A percentile compares a stretch with the other conserved stretches of the same genome.
These are phyloP conservation scores for Eupeodes corollae DNA, from an alignment of 1,140 invertebrate genomes.

Conservation along the genomic window DNA sequence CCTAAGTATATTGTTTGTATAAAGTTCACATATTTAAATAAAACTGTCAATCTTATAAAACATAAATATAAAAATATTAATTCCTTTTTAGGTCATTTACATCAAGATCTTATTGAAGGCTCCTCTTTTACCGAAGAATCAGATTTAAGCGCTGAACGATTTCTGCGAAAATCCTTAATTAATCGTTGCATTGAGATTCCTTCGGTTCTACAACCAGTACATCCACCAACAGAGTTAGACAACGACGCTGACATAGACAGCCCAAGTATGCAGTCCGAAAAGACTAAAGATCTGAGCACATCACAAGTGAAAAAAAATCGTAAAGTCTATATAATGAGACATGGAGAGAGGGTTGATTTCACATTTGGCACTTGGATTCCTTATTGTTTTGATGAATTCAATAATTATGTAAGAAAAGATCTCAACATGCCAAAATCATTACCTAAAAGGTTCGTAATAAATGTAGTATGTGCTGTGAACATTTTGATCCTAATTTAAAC, in stretches of 20 bases:
- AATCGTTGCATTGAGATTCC: conserved; percentile 29
- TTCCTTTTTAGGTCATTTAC: background rate
- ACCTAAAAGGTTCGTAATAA: conserved; percentile 33
- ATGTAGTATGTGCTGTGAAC: background rate
- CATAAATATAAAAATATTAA: too few species aligned
- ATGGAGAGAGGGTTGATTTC: conserved; percentile 84
- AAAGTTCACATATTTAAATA: too few species aligned
- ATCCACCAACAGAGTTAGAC: background rate
- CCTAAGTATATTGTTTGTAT: too few species aligned
- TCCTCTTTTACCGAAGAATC: conserved; percentile 30
- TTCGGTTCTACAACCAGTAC: conserved; percentile 14
- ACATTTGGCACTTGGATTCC: conserved; percentile 81
- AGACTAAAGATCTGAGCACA: conserved; percentile 6
- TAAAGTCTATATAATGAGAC: conserved; percentile 66
- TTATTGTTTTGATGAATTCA: conserved; percentile 71
- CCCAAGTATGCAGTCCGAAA: background rate
- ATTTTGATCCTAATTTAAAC: background rate
- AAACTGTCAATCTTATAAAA: too few species aligned
- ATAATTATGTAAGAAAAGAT: conserved; percentile 68
- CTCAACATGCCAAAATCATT: conserved; percentile 78
- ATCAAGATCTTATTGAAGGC: conserved; percentile 19
- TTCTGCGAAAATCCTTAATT: conserved; percentile 23
- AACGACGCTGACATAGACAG: background rate
- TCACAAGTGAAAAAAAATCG: conserved; percentile 33
- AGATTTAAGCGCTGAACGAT: conserved; percentile 32